Evolutionary conservation across 2,797 vertebrate genomes (phyloP).

Genomic region (Anas capensis): DNA sequence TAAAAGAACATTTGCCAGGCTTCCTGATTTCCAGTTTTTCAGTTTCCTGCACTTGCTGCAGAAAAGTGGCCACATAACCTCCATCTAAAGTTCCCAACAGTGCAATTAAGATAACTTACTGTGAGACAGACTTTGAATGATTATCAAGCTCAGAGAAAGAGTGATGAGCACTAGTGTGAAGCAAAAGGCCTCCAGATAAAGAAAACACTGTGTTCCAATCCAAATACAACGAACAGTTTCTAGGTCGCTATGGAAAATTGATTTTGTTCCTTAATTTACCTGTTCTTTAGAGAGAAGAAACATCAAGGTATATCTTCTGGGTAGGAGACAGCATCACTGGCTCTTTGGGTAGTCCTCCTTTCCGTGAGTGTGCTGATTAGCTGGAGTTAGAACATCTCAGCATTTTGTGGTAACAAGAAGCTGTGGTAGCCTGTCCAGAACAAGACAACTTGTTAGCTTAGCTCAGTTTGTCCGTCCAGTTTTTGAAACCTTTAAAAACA

Average conservation of each 20-base stretch:
- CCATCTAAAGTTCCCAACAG: background rate
- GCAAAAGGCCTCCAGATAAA: background rate
- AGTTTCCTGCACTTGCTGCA: background rate
- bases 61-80: background rate
- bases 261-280: background rate
- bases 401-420: background rate
- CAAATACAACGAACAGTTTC: background rate
- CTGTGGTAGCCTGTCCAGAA: background rate
- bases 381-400: background rate
- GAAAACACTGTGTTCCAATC: background rate
- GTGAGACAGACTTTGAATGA: background rate
- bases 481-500: background rate
- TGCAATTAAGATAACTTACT: background rate
- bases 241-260: background rate
- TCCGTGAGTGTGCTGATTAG: background rate
- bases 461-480: background rate
- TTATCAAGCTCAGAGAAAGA: background rate
- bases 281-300: background rate
- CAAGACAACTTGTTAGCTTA: background rate
- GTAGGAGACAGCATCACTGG: accelerated
- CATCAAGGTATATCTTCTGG: background rate
- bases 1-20: background rate
- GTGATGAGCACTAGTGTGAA: background rate
- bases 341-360: background rate
- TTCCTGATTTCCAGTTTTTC: background rate